Conservation (phyloP, 2,113 vertebrate species). For the Pipra filicauda region DNA sequence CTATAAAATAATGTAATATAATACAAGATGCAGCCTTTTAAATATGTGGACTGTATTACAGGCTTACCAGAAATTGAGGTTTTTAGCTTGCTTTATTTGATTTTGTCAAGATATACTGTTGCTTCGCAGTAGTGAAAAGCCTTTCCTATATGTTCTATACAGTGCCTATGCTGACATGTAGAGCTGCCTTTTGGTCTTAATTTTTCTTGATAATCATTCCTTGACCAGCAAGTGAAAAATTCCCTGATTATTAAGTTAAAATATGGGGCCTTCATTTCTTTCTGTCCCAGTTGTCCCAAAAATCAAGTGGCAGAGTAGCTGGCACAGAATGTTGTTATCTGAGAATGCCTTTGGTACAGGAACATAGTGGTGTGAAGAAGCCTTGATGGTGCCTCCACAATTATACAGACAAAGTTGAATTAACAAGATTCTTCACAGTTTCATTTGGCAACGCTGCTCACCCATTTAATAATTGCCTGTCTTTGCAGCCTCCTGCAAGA, state of each 20-base stretch:
- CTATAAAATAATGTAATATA: not conserved
- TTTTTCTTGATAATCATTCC: not conserved
- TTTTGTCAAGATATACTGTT: not conserved
- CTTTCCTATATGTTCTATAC: not conserved
- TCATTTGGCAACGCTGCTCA: not conserved
- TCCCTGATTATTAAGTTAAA: not conserved
- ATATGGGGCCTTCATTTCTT: not conserved
- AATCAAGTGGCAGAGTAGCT: not conserved
- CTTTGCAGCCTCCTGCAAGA: not conserved
- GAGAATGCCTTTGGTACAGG: not conserved
- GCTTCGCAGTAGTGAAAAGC: not conserved
- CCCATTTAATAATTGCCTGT: not conserved
- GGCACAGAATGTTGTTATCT: not conserved
- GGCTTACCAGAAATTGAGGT: not conserved
- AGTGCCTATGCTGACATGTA: not conserved
- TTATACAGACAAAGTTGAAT: not conserved
- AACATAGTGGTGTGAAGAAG: not conserved
- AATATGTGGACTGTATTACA: not conserved
- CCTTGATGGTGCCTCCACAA: not conserved
- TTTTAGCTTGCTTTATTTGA: not conserved
- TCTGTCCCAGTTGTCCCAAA: not conserved
- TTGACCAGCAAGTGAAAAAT: not conserved
- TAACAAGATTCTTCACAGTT: not conserved
- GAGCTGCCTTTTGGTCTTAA: not conserved
- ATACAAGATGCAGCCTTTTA: not conserved